phyloP scores from a whole-genome alignment of 2,888 invertebrate genomes.

The Thumatha senex region DNA sequence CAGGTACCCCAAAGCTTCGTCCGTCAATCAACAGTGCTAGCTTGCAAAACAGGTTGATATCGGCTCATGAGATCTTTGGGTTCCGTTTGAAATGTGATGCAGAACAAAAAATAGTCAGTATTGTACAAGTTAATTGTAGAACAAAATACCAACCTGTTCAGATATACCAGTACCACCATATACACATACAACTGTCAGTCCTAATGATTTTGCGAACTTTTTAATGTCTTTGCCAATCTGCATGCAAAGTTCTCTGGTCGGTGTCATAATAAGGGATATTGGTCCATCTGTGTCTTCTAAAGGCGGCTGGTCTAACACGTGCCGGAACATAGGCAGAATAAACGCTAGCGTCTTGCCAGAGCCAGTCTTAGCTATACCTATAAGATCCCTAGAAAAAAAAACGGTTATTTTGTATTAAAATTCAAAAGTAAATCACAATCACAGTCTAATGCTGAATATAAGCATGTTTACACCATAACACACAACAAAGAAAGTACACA shows the following conservation, averaged over 20 bases:
- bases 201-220: slow-evolving; percentile 95
- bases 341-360: slow-evolving; percentile 99
- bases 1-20: too few species aligned
- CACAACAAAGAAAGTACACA: neutral
- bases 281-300: slow-evolving; percentile 99
- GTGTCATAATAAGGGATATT: slow-evolving; percentile 98
- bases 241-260: slow-evolving; percentile 98
- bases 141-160: slow-evolving; percentile 85
- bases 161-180: slow-evolving; percentile 99
- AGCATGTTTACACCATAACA: neutral
- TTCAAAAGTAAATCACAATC: neutral
- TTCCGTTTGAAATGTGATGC: too few species aligned
- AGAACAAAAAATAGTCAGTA: too few species aligned
- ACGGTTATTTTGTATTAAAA: neutral
- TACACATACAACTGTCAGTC: slow-evolving; percentile 95
- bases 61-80: too few species aligned
- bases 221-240: slow-evolving; percentile 99
- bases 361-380: slow-evolving; percentile 99
- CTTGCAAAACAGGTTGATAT: too few species aligned
- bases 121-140: too few species aligned
- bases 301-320: slow-evolving; percentile 96
- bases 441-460: neutral
- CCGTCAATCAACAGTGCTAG: too few species aligned
- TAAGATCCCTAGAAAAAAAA: slow-evolving; percentile 87
- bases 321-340: slow-evolving; percentile 97